Percentiles rank a stretch among this genome's conserved stretches.
Conservation (phyloP, 2,113 vertebrate genomes). For the Bubo scandiacus region DNA sequence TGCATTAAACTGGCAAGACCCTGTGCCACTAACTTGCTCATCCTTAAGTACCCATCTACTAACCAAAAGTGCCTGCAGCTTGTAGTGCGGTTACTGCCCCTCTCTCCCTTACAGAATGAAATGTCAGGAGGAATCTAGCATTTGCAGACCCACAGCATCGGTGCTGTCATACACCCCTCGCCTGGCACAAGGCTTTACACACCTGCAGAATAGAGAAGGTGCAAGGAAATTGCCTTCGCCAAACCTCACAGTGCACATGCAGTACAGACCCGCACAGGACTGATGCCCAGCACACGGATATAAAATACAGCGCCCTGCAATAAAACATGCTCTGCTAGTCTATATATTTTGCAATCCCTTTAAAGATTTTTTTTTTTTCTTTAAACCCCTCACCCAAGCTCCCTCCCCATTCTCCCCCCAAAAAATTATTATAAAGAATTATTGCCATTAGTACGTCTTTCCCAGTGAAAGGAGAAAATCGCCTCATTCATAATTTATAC, state of each 20-base stretch:
- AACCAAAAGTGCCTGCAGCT: not conserved
- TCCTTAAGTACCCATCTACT: not conserved
- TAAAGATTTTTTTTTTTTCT: slow-evolving; percentile 71
- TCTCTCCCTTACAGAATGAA: not conserved
- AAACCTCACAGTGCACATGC: not conserved
- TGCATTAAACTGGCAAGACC: not conserved
- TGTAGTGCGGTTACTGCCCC: not conserved
- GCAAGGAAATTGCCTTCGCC: not conserved
- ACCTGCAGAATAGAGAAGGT: not conserved
- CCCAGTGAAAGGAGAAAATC: slow-evolving; percentile 91
- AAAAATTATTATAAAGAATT: slow-evolving; percentile 97
- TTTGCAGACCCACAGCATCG: not conserved
- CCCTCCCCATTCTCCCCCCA: slow-evolving; percentile 72
- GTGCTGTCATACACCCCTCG: not conserved
- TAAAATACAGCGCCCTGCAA: slow-evolving; percentile 37
- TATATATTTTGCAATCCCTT: slow-evolving; percentile 72
- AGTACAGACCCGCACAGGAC: not conserved
- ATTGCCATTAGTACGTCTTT: slow-evolving; percentile 96
- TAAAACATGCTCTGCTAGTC: slow-evolving; percentile 55
- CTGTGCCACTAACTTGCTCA: not conserved
- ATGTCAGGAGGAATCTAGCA: not conserved
- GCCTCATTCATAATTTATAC: slow-evolving; percentile 99
- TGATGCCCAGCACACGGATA: not conserved
- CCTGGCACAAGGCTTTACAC: not conserved
- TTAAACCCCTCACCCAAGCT: slow-evolving; percentile 65